Base-by-base conservation (phyloP, 2,888 invertebrate genomes). In the Plebejus melissa region DNA sequence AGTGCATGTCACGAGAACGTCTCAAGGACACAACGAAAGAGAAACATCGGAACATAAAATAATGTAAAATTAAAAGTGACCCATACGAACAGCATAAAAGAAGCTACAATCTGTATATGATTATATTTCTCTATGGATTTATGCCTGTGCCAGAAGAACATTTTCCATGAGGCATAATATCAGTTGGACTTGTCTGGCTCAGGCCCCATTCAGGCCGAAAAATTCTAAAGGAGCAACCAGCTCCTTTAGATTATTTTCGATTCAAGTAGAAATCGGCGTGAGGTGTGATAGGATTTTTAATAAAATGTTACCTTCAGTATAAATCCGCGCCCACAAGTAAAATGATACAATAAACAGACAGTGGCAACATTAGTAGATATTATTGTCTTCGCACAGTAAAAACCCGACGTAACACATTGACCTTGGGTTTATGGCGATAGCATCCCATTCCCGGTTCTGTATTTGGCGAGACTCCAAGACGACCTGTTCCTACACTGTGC, bases 351-450 rank as follows among this genome's bases (percentile, higher is more conserved):
- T 16, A 38, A 69, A 36, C 38, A 36, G 69, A 36, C 9, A 54
- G 54, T 16, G 54, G 54, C 54, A 38, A 69, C 36, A 36, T n/a
- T 38, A 41, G 36, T 36, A 60, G 32, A 32, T 65, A 65, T 16
- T 28, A 65, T 60, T 65, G 65, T 36, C 36, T 41, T 70, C 70
- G 70, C 38, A 65, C 16, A n/a, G 70, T 41, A 70, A 70, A 70
- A 71, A 71, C 28, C n/a, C 71, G 22, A 71, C 71, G 71, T 71
- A 32, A 54, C 72, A 54, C 50, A 54, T 54, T 72, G 72, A 28
- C 72, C 72, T 72, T 72, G 72, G 32, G 28, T 28, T 28, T 50
- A 72, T 72, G 72, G 72, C 72, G 72, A 50, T 54, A 50, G 54
- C 72, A 22, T 54, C 72, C 46, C 72, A 54, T 72, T 72, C 72